Conservation (phyloP, 2,113 vertebrate genomes). For the Numida meleagris region DNA sequence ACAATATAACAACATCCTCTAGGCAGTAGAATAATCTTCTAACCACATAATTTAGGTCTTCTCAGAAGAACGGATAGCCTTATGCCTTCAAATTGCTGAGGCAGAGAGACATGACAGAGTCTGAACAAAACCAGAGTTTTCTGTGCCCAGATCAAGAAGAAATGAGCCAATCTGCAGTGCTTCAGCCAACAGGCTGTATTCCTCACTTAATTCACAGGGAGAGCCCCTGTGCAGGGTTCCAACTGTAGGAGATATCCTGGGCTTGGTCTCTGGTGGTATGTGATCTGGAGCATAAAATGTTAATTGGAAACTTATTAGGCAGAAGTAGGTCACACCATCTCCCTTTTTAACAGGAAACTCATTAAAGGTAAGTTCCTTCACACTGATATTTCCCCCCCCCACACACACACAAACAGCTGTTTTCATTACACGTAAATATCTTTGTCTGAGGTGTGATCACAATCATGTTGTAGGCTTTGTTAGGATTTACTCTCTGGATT, state of each 20-base stretch:
- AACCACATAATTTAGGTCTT: conserved; percentile 55
- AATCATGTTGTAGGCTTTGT: not conserved
- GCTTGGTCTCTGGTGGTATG: not conserved
- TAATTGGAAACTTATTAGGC: not conserved
- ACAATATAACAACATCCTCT: conserved; percentile 22
- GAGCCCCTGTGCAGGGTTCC: not conserved
- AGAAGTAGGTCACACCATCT: not conserved
- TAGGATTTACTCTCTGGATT: not conserved
- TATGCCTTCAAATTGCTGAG: conserved; percentile 35
- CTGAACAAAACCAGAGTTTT: not conserved
- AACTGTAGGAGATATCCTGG: not conserved
- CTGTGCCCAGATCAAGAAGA: not conserved
- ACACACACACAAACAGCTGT: not conserved
- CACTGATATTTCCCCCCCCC: not conserved
- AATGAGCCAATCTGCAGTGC: not conserved
- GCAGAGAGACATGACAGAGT: not conserved
- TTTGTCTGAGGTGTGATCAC: not conserved
- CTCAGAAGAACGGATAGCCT: conserved; percentile 17
- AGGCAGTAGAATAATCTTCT: conserved; percentile 30
- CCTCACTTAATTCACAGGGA: not conserved
- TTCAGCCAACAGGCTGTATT: not conserved
- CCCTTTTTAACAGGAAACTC: not conserved
- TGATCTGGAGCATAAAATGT: not conserved
- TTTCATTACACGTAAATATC: not conserved
- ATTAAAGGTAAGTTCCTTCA: not conserved